phyloP scores from a whole-genome alignment of 2,113 vertebrate species.

The Neofelis nebulosa region DNA sequence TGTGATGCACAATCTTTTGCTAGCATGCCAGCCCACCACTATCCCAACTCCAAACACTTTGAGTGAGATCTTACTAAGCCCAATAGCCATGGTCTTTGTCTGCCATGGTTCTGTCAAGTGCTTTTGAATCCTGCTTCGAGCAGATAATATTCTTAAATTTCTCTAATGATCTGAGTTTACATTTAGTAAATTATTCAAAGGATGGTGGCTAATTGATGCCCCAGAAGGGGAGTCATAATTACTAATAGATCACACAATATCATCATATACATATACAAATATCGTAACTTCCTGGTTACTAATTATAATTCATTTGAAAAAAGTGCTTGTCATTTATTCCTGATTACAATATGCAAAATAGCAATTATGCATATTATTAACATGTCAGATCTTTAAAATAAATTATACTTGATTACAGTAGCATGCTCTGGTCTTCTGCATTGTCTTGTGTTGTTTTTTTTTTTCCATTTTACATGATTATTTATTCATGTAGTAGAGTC shows the following conservation, averaged over 20 bases:
- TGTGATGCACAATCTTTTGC: background rate
- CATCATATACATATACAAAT: background rate
- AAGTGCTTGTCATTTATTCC: background rate
- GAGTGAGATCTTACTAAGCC: background rate
- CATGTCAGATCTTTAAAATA: background rate
- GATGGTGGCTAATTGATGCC: background rate
- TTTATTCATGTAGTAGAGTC: background rate
- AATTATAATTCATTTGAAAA: slow-evolving; percentile 29
- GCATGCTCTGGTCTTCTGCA: background rate
- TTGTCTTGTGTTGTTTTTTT: background rate
- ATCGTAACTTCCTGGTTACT: background rate
- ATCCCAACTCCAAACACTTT: background rate
- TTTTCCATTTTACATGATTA: background rate
- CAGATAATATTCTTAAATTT: background rate
- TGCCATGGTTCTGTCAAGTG: background rate
- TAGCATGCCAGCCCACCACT: background rate
- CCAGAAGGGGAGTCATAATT: background rate
- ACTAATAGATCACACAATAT: background rate
- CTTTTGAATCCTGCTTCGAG: background rate
- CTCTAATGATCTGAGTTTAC: slow-evolving; percentile 19
- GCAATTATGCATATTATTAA: slow-evolving; percentile 18
- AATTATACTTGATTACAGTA: background rate
- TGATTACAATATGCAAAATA: slow-evolving; percentile 39
- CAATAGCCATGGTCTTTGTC: background rate
- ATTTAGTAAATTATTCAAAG: slow-evolving; percentile 18